Conservation (phyloP, 2,113 vertebrate species). For the Caretta caretta region DNA sequence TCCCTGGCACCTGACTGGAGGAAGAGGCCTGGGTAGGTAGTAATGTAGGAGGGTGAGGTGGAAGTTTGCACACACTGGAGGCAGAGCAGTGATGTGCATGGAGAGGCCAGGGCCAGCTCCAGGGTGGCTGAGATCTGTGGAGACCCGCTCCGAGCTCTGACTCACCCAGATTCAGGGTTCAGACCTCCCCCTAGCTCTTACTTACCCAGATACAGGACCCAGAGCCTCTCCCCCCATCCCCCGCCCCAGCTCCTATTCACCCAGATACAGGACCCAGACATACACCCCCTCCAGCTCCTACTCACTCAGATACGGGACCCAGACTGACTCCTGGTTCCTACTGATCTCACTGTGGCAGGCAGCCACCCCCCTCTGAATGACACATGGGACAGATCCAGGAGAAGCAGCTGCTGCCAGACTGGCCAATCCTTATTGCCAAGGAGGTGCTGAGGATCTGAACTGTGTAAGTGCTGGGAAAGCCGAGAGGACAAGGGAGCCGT, state of each 20-base stretch:
- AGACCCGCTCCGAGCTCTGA: fast-evolving
- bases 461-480: neutral
- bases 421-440: conserved; percentile 16
- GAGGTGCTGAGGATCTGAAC: conserved; percentile 53
- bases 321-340: neutral
- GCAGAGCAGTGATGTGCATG: neutral
- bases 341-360: neutral
- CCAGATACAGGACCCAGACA: neutral
- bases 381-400: neutral
- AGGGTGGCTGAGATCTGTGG: neutral
- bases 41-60: neutral
- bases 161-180: too few relatives aligned
- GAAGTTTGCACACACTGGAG: neutral
- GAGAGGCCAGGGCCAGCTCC: neutral
- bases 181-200: too few relatives aligned
- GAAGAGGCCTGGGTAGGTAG: neutral
- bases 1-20: neutral
- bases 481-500: neutral
- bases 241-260: neutral
- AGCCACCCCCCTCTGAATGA: fast-evolving
- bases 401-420: conserved; percentile 51
- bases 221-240: neutral
- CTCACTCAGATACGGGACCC: neutral
- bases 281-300: neutral
- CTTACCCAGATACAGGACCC: neutral